These are phyloP conservation scores for Anabas testudineus DNA, from an alignment of 2,797 vertebrate species.

Conservation along the genomic window DNA sequence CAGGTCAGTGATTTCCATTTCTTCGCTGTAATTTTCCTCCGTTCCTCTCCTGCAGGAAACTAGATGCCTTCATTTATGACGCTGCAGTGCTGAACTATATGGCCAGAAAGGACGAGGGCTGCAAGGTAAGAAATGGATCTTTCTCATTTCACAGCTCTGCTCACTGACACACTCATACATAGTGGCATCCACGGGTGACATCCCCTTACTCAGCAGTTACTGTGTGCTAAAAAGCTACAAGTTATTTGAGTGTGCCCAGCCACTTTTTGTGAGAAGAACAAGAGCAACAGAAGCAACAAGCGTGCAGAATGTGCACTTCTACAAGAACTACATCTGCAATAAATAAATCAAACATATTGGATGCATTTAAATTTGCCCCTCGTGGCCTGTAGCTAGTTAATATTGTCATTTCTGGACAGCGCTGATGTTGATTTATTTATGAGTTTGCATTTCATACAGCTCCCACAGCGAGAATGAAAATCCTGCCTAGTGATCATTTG, in stretches of 20 bases:
- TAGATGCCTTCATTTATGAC: conserved; percentile 95
- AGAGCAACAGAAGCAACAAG: background rate
- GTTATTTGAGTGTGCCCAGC: too few species aligned
- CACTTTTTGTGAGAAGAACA: background rate
- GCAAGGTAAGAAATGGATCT: conserved; percentile 82
- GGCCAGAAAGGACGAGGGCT: conserved; percentile 94
- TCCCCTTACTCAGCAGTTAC: background rate
- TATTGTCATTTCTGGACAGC: conserved; percentile 52
- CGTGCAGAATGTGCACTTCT: conserved; percentile 20
- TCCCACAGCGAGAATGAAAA: conserved; percentile 47
- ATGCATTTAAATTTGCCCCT: conserved; percentile 14
- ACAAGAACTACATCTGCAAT: conserved; percentile 17
- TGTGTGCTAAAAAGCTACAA: background rate
- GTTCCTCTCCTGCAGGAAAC: conserved; percentile 83
- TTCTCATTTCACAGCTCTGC: conserved; percentile 14
- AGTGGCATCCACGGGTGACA: background rate
- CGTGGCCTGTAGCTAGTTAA: conserved; percentile 39
- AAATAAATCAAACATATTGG: conserved; percentile 44
- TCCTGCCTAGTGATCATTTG: conserved; percentile 43
- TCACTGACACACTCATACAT: background rate
- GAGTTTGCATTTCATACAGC: conserved; percentile 38
- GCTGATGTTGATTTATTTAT: conserved; percentile 67
- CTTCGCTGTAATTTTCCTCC: conserved; percentile 27
- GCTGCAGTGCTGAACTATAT: conserved; percentile 94
- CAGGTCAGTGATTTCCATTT: conserved; percentile 50